Conservation (phyloP, 1,140 invertebrate genomes). For the Musca domestica region DNA sequence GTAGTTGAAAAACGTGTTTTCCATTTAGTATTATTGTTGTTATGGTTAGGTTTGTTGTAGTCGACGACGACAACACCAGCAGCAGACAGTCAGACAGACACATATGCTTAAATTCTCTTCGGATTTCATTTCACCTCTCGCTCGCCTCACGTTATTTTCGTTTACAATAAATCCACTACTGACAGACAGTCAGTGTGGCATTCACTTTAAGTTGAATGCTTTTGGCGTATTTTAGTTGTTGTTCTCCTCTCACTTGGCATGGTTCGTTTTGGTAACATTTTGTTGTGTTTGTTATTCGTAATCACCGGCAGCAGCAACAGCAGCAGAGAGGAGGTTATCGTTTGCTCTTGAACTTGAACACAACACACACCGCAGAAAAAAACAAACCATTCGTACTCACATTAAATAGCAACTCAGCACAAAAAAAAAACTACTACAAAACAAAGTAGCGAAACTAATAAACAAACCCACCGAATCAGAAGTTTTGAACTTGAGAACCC, state of each 20-base stretch:
- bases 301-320: constrained; percentile 1
- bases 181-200: no score
- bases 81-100: no score
- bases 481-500: background rate
- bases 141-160: background rate
- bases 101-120: no score
- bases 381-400: background rate
- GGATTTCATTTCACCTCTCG: no score
- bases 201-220: background rate
- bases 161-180: background rate
- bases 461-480: background rate
- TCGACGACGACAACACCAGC: no score
- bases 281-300: background rate
- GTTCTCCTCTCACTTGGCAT: background rate
- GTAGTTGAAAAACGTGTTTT: no score
- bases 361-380: background rate
- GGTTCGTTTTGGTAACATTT: background rate
- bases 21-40: no score
- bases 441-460: background rate
- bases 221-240: background rate
- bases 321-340: constrained; percentile 8
- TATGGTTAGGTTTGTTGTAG: no score
- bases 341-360: constrained; percentile 17
- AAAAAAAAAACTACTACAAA: background rate
- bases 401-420: background rate